Evolutionary conservation across 2,113 vertebrate genomes (phyloP), one percentile per base, ranked within the genome.

Genomic region (Panthera leo): DNA sequence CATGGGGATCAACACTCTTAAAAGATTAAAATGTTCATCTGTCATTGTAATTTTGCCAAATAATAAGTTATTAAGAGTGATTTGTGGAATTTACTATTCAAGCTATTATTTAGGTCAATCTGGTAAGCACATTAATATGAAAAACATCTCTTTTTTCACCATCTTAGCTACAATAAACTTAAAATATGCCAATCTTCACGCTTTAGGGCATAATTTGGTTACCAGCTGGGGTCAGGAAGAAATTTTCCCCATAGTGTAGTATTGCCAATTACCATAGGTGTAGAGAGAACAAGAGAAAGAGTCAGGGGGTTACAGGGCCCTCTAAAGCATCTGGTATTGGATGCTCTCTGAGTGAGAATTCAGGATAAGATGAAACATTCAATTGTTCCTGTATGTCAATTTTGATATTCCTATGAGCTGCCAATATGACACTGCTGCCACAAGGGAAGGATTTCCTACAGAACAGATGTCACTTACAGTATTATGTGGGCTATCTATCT

Each of bases 321-420:
- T 98, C 94, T 97, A 94, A 98, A 98, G 94, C 94, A 98, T 98
- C 98, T 98, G 90, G 86, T 78, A 93, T n/a, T 82, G 84, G 88
- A 86, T 90, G 89, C 96, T 94, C 93, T 95, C 63, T 31, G 94
- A 98, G 96, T 93, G 14, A 98, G 67, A 89, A 97, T 89, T 90
- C 92, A 97, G 93, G 76, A 14, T n/a, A 97, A 89, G 93, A 97
- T 89, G 53, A 92, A 95, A 5, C 15, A 53, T 55, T 97, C 87
- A 48, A 85, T 93, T 97, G 89, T 95, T 97, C 78, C 87, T 86
- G 1, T 31, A 95, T 93, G 97, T 97, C 79, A 96, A 96, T 98
- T 89, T 84, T 27, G 89, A 92, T 93, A 61, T 96, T 98, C 90
- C 82, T 96, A 13, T 14, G n/a, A 96, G 91, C 76, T 97, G 88